phyloP scores from a whole-genome alignment of 2,113 vertebrate species.

The Brachionichthys hirsutus region DNA sequence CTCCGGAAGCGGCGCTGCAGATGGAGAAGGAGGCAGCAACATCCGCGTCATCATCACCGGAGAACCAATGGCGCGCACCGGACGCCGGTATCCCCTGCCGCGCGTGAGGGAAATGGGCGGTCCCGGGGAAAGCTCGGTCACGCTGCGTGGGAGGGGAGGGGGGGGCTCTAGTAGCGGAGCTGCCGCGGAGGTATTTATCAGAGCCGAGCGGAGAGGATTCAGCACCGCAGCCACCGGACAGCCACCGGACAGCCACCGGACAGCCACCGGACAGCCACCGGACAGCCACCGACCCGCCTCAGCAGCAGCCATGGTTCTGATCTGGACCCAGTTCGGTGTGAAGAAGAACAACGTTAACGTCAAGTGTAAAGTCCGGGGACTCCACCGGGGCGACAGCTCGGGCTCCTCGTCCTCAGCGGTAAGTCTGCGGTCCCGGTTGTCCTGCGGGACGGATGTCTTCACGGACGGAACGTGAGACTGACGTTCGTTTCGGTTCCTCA shows the following conservation, averaged over 20 bases:
- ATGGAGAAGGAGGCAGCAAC: slow-evolving; percentile 73
- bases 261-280: too few species aligned
- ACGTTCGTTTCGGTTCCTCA: too few species aligned
- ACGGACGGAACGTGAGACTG: slow-evolving; percentile 18
- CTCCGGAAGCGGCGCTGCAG: slow-evolving; percentile 77
- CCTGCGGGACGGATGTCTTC: slow-evolving; percentile 25
- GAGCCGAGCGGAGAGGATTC: slow-evolving; percentile 53
- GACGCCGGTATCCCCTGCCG: slow-evolving; percentile 73
- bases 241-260: too few species aligned
- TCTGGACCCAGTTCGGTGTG: slow-evolving; percentile 81
- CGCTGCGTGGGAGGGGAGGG: slow-evolving; percentile 73
- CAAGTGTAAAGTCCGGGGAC: slow-evolving; percentile 79
- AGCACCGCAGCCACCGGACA: slow-evolving; percentile 47
- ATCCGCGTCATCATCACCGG: slow-evolving; percentile 63
- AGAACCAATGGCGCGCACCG: slow-evolving; percentile 60
- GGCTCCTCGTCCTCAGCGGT: slow-evolving; percentile 73
- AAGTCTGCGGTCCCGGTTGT: slow-evolving; percentile 60
- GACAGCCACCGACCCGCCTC: too few species aligned
- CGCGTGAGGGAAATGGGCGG: slow-evolving; percentile 60
- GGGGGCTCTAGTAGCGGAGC: slow-evolving; percentile 46
- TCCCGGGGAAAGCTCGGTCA: slow-evolving; percentile 75
- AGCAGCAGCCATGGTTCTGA: slow-evolving; percentile 74
- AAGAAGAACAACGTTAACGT: slow-evolving; percentile 82
- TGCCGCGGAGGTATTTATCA: slow-evolving; percentile 52
- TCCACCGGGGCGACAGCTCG: slow-evolving; percentile 79